Evolutionary conservation across 1,140 invertebrate species (phyloP).

Genomic region (Subanguina moxae): DNA sequence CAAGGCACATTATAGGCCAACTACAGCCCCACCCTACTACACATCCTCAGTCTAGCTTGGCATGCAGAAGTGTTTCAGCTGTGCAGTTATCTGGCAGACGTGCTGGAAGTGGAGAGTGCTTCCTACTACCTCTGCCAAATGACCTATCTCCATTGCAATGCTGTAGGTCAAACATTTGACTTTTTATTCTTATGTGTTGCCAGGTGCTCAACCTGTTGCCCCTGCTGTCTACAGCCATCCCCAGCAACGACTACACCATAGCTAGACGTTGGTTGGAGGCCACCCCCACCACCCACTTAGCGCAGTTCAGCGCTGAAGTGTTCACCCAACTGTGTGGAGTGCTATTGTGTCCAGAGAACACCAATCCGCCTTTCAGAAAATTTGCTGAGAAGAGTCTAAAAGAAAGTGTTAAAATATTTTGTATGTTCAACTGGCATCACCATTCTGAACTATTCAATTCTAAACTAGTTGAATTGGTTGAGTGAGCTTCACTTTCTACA

Average conservation of each 20-base stretch:
- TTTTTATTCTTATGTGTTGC: conserved; percentile 1
- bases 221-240: background rate
- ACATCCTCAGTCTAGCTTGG: conserved; percentile 25
- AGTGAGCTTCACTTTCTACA: background rate
- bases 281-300: conserved; percentile 8
- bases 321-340: background rate
- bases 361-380: background rate
- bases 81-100: conserved; percentile 19
- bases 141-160: conserved; percentile 22
- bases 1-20: conserved; percentile 27
- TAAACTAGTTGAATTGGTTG: background rate
- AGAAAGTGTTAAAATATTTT: conserved; percentile 7
- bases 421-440: background rate
- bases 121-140: conserved; percentile 14
- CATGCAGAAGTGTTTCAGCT: conserved; percentile 23
- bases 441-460: conserved; percentile 12
- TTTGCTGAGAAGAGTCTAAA: background rate
- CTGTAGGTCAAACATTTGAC: conserved; percentile 14
- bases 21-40: conserved; percentile 16
- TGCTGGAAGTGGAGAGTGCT: conserved; percentile 6
- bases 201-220: background rate
- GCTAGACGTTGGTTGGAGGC: conserved; percentile 20
- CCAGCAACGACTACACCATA: background rate
- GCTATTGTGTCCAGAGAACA: background rate
- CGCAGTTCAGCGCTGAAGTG: background rate